Base-by-base conservation (phyloP, 2,888 invertebrate species). In the Oscheius myriophilus region DNA sequence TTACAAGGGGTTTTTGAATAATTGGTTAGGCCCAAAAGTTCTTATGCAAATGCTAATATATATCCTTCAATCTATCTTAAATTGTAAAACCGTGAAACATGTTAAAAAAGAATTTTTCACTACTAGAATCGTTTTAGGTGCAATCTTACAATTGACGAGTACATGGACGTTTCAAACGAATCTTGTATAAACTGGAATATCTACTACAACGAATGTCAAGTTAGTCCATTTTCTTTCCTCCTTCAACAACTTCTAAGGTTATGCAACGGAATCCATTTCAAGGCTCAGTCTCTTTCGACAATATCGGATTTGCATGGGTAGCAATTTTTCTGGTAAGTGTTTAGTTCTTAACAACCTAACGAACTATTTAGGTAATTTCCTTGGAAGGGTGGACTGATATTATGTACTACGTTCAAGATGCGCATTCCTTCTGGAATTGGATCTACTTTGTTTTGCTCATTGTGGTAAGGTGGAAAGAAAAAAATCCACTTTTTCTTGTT, bases 371-470 rank as follows among this genome's bases (percentile, higher is more conserved):
- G 96, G 96, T 98, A 55, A 98, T 98, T 89, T 97, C 96, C 80
- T 89, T 98, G 83, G 98, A 98, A 89, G 98, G 98, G 73, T 99
- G 98, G 98, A 96, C 97, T 52, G 98, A 98, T 87, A 98, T 98
- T 80, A 98, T 98, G 98, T 98, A 98, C 89, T 98, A 96, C 69
- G 82, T 89, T 11, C 98, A 98, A 90, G 98, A 99, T 88, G 96
- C 97, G 61, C 98, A 98, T 89, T 98, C 97, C 77, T 98, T 98
- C 89, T 98, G 98, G 97, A 97, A 97, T 88, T 98, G 97, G 97
- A 95, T 97, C 81, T 98, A 98, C 89, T 98, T 99, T 89, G 97
- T 98, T 71, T 91, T 97, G 74, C 91, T 98, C 77, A 98, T 98
- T 90, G 97, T 98, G 90, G 97, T 98, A 90, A 91, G 94, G 86